Percentiles rank a stretch among this genome's conserved stretches.
Conservation (phyloP, 1,140 invertebrate genomes). For the Procambarus virginalis region DNA sequence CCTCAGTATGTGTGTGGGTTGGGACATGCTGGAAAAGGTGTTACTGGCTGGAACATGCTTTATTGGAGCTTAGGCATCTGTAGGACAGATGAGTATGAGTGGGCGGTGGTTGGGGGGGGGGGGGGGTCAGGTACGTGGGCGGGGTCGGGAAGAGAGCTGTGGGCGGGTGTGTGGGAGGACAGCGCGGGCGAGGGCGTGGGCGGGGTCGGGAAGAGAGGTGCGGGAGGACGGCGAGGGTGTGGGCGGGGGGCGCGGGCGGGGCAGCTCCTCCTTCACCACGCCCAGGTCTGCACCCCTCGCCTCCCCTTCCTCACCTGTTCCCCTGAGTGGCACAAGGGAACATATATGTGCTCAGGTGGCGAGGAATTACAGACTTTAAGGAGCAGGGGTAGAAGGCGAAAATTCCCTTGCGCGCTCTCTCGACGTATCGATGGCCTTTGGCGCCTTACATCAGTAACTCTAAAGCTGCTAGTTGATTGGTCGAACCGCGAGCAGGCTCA, state of each 20-base stretch:
- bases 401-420: background rate
- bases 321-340: constrained; percentile 24
- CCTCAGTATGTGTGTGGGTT: too few species aligned
- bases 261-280: constrained; percentile 20
- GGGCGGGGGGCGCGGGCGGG: constrained; percentile 16
- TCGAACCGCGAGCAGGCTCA: background rate
- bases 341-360: background rate
- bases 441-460: background rate
- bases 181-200: too few species aligned
- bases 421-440: constrained; percentile 7
- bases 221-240: background rate
- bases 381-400: background rate
- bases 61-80: too few species aligned
- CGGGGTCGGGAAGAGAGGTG: constrained; percentile 1
- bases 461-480: constrained; percentile 11
- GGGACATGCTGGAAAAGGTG: too few species aligned
- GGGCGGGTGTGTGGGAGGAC: too few species aligned
- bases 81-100: too few species aligned
- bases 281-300: constrained; percentile 38
- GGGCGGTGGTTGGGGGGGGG: too few species aligned
- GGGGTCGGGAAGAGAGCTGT: too few species aligned
- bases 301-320: constrained; percentile 36
- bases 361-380: background rate
- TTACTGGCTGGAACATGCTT: too few species aligned
- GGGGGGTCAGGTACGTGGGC: too few species aligned